phyloP scores from a whole-genome alignment of 64 coral and sea anemone species.

The Pocillopora damicornis region DNA sequence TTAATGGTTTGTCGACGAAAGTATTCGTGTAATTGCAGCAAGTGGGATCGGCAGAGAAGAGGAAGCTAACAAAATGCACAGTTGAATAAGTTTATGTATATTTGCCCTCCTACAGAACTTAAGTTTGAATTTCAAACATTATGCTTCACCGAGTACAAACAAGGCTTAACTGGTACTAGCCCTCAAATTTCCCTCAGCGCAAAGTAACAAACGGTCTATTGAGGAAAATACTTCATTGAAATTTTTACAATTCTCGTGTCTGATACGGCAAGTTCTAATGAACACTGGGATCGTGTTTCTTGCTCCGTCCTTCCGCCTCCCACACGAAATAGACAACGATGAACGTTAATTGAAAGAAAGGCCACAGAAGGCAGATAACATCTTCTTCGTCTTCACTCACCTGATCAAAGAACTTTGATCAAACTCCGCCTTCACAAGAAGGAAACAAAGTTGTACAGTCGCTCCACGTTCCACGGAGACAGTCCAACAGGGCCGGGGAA shows the following conservation, averaged over 20 bases:
- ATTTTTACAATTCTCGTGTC: constrained; percentile 1
- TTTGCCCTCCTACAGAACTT: not conserved
- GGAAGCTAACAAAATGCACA: constrained; percentile 3
- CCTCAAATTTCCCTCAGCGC: not conserved
- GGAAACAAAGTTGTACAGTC: not conserved
- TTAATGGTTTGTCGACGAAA: not conserved
- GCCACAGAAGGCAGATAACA: not conserved
- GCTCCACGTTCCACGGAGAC: constrained; percentile 41
- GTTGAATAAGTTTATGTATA: not conserved
- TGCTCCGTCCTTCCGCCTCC: not conserved
- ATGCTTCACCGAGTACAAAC: not conserved
- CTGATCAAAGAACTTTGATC: constrained; percentile 31
- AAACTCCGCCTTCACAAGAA: constrained; percentile 20
- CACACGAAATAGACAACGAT: not conserved
- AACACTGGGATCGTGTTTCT: not conserved
- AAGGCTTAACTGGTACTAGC: not conserved
- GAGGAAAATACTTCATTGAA: not conserved
- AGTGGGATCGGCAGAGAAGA: not conserved
- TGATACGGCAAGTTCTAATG: not conserved
- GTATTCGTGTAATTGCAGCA: not conserved
- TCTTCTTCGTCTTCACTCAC: not conserved
- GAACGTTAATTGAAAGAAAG: not conserved
- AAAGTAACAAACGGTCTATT: not conserved
- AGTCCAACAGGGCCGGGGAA: not conserved
- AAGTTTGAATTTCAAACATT: not conserved